Percentiles rank a stretch among this genome's conserved stretches.
Conservation (phyloP, 2,797 vertebrate species). For the Channallabes apus region DNA sequence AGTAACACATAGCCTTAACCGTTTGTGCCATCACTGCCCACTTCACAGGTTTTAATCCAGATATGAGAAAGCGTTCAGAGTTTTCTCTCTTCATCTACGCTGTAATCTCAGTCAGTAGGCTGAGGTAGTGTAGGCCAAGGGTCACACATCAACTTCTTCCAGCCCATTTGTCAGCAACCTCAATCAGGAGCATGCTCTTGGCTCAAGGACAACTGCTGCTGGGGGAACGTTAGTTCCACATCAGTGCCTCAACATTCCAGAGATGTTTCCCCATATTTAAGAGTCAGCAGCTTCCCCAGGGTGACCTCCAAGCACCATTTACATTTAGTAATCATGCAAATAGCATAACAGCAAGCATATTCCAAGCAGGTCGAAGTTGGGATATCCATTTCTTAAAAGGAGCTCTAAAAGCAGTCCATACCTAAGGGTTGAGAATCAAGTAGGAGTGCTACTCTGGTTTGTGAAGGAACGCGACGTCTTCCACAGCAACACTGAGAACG, state of each 20-base stretch:
- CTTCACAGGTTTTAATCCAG: constrained; percentile 9
- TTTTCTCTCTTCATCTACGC: constrained; percentile 50
- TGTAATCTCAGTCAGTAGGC: constrained; percentile 55
- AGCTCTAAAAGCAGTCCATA: not conserved
- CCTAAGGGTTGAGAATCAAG: constrained; percentile 12
- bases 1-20: too few relatives aligned
- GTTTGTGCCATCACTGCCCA: too few relatives aligned
- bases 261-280: constrained; percentile 48
- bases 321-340: constrained; percentile 44
- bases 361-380: constrained; percentile 5
- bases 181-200: constrained; percentile 52
- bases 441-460: constrained; percentile 25
- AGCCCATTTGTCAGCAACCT: constrained; percentile 62
- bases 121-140: constrained; percentile 55
- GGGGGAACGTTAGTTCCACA: constrained; percentile 68
- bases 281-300: constrained; percentile 53
- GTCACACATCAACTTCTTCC: constrained; percentile 57
- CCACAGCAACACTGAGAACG: not conserved
- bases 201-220: constrained; percentile 70
- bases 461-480: constrained; percentile 2
- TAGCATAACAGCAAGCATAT: not conserved
- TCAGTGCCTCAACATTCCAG: constrained; percentile 60
- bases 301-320: constrained; percentile 61
- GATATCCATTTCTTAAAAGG: constrained; percentile 22
- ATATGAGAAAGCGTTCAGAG: constrained; percentile 21